phyloP scores from a whole-genome alignment of 1,140 invertebrate species.

The Camponotus vicinus region DNA sequence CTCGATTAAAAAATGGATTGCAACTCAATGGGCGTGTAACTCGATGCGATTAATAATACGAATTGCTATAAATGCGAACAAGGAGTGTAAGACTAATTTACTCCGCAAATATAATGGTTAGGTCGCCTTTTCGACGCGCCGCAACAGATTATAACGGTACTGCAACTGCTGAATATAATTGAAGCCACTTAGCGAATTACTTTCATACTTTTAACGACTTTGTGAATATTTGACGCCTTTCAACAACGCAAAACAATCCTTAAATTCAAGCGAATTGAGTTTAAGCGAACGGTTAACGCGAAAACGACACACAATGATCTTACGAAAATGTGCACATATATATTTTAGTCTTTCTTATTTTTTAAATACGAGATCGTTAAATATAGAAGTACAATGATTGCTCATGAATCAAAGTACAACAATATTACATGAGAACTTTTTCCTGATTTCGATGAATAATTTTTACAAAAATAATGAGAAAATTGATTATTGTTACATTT shows the following conservation, averaged over 20 bases:
- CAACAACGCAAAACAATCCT: constrained; percentile 21
- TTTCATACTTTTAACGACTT: constrained; percentile 22
- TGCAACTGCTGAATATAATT: constrained; percentile 45
- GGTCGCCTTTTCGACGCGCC: constrained; percentile 7
- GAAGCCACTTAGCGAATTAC: constrained; percentile 63
- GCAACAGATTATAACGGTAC: constrained; percentile 34
- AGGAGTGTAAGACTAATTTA: constrained; percentile 38
- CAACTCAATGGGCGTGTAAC: background rate
- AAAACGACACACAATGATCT: background rate
- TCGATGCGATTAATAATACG: background rate
- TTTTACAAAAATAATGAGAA: background rate
- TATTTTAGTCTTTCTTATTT: background rate
- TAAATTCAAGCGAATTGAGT: constrained; percentile 28
- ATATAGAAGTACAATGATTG: background rate
- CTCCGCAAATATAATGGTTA: background rate
- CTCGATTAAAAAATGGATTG: no score
- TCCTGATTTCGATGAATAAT: background rate
- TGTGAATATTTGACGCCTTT: constrained; percentile 6
- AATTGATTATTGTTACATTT: background rate
- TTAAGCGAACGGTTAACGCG: background rate
- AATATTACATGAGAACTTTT: no score
- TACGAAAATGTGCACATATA: background rate
- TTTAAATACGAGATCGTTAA: background rate
- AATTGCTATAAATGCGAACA: background rate
- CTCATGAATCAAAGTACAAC: no score